Conservation (phyloP, 2,888 invertebrate genomes). For the Sycophila texana region DNA sequence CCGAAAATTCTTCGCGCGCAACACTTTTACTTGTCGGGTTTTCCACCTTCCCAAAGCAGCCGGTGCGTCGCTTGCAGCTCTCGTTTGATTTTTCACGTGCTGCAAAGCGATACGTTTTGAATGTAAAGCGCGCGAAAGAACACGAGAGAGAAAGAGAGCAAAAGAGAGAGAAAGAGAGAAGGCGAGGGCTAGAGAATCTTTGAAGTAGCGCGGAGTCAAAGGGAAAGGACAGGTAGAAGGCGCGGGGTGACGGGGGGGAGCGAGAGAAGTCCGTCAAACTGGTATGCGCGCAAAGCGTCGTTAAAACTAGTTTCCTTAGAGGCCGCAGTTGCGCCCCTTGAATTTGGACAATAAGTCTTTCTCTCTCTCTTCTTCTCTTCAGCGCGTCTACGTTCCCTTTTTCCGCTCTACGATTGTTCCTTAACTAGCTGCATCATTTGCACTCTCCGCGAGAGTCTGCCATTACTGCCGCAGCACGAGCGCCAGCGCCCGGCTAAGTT, state of each 20-base stretch:
- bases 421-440: conserved; percentile 56
- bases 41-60: too few relatives aligned
- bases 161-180: conserved; percentile 44
- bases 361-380: conserved; percentile 35
- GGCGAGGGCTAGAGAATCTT: conserved; percentile 59
- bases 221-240: conserved; percentile 54
- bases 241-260: conserved; percentile 31
- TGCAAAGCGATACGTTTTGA: conserved; percentile 69
- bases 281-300: conserved; percentile 38
- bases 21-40: too few relatives aligned
- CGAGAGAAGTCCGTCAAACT: conserved; percentile 45
- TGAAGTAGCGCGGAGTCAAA: conserved; percentile 55
- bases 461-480: conserved; percentile 7
- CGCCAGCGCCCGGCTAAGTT: neutral
- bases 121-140: conserved; percentile 64
- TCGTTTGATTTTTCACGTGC: conserved; percentile 65
- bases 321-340: conserved; percentile 63
- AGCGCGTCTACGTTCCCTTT: conserved; percentile 6
- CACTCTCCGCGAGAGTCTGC: conserved; percentile 27
- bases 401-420: conserved; percentile 47
- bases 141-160: conserved; percentile 41
- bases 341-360: conserved; percentile 58
- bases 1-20: too few relatives aligned
- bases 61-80: too few relatives aligned
- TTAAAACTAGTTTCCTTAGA: conserved; percentile 67